A percentile compares a stretch with the other conserved stretches of the same genome.
These are phyloP conservation scores for Cardiocondyla obscurior DNA, from an alignment of 1,140 invertebrate genomes.

Conservation along the genomic window DNA sequence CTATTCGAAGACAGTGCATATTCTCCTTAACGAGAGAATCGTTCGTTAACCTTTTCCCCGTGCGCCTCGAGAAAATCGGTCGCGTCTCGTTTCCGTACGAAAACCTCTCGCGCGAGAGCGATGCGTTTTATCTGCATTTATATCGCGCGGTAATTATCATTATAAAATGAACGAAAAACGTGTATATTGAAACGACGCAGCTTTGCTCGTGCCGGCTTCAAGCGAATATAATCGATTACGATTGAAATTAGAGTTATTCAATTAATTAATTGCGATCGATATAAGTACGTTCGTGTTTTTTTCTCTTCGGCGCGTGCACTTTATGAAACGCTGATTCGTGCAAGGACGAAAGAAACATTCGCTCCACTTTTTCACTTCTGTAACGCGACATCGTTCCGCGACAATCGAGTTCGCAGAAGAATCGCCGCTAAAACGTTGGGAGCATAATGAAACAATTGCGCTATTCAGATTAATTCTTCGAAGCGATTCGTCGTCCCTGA, in stretches of 20 bases:
- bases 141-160: neutral
- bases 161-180: neutral
- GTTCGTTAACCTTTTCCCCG: conserved; percentile 64
- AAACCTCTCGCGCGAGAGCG: neutral
- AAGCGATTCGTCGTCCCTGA: conserved; percentile 53
- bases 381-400: neutral
- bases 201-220: neutral
- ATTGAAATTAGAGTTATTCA: conserved; percentile 5
- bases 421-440: neutral
- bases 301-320: neutral
- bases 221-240: neutral
- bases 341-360: neutral
- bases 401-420: neutral
- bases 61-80: conserved; percentile 15
- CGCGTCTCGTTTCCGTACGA: neutral
- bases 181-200: neutral
- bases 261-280: conserved; percentile 5
- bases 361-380: neutral
- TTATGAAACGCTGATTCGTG: neutral
- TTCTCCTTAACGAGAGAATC: conserved; percentile 55
- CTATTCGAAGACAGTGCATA: conserved; percentile 30
- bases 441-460: neutral
- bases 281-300: neutral
- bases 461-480: conserved; percentile 57
- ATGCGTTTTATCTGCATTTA: conserved; percentile 2